Conservation (phyloP, 2,797 vertebrate species). For the Sardinella longiceps region DNA sequence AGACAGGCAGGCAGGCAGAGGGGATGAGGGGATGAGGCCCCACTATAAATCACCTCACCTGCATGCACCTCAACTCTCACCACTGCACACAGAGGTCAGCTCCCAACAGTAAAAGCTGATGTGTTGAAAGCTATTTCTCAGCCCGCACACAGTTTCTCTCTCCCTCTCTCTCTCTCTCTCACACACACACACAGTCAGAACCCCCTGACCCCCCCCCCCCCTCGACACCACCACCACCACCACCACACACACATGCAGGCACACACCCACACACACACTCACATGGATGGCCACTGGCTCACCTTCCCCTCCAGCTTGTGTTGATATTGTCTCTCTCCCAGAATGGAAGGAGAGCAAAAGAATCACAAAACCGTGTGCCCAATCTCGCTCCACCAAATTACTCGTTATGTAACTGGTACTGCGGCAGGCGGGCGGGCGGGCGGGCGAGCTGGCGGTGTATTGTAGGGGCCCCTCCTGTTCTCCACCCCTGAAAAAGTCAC, state of each 20-base stretch:
- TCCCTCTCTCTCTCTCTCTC: not conserved
- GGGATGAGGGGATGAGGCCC: not conserved
- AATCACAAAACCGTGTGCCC: not conserved
- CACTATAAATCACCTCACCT: slow-evolving; percentile 35
- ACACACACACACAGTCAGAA: slow-evolving; percentile 16
- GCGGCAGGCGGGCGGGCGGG: too few relatives aligned
- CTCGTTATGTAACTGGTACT: not conserved
- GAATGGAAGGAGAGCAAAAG: not conserved
- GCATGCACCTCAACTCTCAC: slow-evolving; percentile 41
- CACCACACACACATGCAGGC: not conserved
- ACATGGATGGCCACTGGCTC: not conserved
- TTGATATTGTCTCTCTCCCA: not conserved
- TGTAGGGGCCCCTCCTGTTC: not conserved
- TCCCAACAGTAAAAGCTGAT: slow-evolving; percentile 2
- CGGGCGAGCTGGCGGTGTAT: too few relatives aligned
- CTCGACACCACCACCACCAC: too few relatives aligned
- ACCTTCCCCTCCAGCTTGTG: not conserved
- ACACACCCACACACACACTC: not conserved
- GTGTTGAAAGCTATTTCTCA: slow-evolving; percentile 46
- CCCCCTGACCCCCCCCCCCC: too few relatives aligned
- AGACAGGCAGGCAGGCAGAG: slow-evolving; percentile 17
- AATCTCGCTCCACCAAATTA: slow-evolving; percentile 1
- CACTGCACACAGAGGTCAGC: slow-evolving; percentile 41
- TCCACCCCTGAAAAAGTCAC: not conserved
- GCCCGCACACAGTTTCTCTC: slow-evolving; percentile 22